phyloP scores from a whole-genome alignment of 2,888 invertebrate species.

The Aricia artaxerxes region DNA sequence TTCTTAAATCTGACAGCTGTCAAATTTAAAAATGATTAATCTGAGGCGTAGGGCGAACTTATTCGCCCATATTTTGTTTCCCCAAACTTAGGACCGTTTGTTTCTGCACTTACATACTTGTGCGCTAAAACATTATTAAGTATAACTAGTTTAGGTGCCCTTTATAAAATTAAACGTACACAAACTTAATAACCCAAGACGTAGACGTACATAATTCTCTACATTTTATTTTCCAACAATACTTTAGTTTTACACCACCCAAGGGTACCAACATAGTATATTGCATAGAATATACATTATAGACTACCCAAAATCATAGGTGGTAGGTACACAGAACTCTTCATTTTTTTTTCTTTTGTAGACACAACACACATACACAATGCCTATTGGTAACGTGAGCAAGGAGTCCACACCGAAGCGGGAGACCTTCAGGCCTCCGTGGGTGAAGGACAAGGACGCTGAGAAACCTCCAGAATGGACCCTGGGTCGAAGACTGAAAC shows the following conservation, averaged over 20 bases:
- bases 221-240: too few species aligned
- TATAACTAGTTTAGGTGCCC: too few species aligned
- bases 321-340: neutral
- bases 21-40: neutral
- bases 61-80: too few species aligned
- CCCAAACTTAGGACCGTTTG: too few species aligned
- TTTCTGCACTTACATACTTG: too few species aligned
- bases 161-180: too few species aligned
- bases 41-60: neutral
- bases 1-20: neutral
- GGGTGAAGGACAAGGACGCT: slow-evolving; percentile 85
- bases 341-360: slow-evolving; percentile 2
- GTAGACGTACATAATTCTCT: too few species aligned
- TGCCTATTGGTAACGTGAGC: slow-evolving; percentile 75
- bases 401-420: slow-evolving; percentile 79
- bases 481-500: slow-evolving; percentile 74
- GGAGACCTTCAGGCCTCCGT: slow-evolving; percentile 86
- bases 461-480: slow-evolving; percentile 84
- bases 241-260: too few species aligned
- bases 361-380: slow-evolving; percentile 45
- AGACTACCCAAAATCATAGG: neutral
- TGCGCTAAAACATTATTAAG: too few species aligned
- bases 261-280: too few species aligned
- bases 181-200: too few species aligned
- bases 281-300: too few species aligned